A percentile compares a stretch with the other conserved stretches of the same genome.
Conservation (phyloP, 2,797 vertebrate genomes). For the Todus mexicanus region DNA sequence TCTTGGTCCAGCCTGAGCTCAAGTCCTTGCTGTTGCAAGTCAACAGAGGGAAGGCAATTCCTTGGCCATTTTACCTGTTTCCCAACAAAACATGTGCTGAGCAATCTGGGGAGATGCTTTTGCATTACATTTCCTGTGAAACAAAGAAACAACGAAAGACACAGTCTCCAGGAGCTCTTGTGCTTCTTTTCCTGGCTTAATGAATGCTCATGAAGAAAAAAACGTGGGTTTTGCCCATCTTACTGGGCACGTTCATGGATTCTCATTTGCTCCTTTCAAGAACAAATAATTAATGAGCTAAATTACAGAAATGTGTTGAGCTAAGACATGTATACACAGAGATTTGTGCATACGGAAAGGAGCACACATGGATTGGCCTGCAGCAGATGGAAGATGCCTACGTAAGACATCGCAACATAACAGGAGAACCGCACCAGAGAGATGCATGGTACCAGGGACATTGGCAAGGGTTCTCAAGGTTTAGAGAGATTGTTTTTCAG, state of each 20-base stretch:
- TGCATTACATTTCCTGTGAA: neutral
- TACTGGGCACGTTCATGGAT: neutral
- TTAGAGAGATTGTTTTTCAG: neutral
- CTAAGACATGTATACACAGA: fast-evolving
- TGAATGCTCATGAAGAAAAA: neutral
- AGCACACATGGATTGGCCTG: neutral
- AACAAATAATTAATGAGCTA: neutral
- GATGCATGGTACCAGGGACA: fast-evolving
- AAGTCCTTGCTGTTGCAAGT: neutral
- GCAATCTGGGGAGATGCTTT: neutral
- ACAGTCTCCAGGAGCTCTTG: neutral
- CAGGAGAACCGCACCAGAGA: neutral
- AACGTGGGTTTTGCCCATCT: neutral
- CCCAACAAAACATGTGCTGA: neutral
- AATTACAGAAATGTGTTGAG: neutral
- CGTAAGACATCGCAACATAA: neutral
- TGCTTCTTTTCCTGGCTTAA: neutral
- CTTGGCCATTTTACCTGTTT: neutral
- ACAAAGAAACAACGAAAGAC: neutral
- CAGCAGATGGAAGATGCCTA: neutral
- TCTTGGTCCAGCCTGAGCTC: neutral
- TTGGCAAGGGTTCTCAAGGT: neutral
- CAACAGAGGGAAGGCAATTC: neutral
- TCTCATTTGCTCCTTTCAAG: neutral
- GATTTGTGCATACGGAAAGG: too few species aligned